Conservation (phyloP, 2,888 invertebrate species). For the Drosophila niveifrons region DNA sequence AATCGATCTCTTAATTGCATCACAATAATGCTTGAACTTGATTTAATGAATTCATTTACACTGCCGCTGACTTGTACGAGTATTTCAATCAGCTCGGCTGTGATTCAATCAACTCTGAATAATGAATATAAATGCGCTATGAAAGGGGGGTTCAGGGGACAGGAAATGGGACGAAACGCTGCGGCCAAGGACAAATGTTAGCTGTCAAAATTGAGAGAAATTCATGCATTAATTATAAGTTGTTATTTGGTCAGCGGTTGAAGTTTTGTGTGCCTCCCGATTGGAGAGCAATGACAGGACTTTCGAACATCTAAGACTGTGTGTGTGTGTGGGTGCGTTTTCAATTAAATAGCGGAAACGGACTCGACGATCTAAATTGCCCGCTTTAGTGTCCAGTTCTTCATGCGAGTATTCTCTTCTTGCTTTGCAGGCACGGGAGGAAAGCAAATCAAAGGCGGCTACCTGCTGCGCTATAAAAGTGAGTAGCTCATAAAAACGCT, state of each 20-base stretch:
- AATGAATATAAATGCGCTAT: slow-evolving; percentile 41
- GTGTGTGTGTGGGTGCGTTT: slow-evolving; percentile 17
- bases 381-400: neutral
- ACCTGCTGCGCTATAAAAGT: slow-evolving; percentile 92
- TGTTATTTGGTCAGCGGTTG: slow-evolving; percentile 4
- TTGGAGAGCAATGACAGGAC: slow-evolving; percentile 20
- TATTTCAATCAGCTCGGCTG: slow-evolving; percentile 12
- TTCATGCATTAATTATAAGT: slow-evolving; percentile 41
- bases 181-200: slow-evolving; percentile 12
- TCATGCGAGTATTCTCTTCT: neutral
- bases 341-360: slow-evolving; percentile 50
- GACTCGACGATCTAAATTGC: slow-evolving; percentile 21
- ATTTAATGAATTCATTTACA: slow-evolving; percentile 46
- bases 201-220: slow-evolving; percentile 24
- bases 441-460: slow-evolving; percentile 91
- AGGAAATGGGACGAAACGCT: neutral
- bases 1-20: neutral
- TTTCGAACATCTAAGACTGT: slow-evolving; percentile 4
- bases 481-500: slow-evolving; percentile 85
- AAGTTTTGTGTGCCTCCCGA: slow-evolving; percentile 24
- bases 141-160: neutral
- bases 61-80: slow-evolving; percentile 22
- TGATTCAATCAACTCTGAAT: slow-evolving; percentile 27
- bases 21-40: slow-evolving; percentile 14
- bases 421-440: slow-evolving; percentile 87